A percentile compares a stretch with the other conserved stretches of the same genome.
Evolutionary conservation across 2,888 invertebrate species (phyloP).

Genomic region (Campoplex nolae): DNA sequence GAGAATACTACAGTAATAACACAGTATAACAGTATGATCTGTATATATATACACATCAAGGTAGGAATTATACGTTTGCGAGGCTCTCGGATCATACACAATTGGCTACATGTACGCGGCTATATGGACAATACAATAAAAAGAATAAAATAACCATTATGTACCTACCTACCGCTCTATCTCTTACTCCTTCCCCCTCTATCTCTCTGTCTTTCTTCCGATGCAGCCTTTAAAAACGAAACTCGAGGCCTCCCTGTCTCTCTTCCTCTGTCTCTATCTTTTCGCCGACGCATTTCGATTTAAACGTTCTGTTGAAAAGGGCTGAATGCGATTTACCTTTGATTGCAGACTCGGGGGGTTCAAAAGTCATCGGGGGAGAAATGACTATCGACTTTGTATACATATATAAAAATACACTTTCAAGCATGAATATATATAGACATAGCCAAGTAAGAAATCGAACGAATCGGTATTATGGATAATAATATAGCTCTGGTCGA

Average conservation of each 20-base stretch:
- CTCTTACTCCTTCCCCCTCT: not conserved
- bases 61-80: slow-evolving; percentile 67
- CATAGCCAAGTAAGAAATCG: slow-evolving; percentile 70
- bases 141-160: slow-evolving; percentile 66
- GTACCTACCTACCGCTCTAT: slow-evolving; percentile 28
- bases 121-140: slow-evolving; percentile 57
- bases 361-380: slow-evolving; percentile 75
- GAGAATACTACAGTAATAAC: slow-evolving; percentile 40
- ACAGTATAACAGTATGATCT: slow-evolving; percentile 6
- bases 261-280: slow-evolving; percentile 32
- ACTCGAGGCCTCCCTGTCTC: slow-evolving; percentile 10
- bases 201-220: slow-evolving; percentile 17
- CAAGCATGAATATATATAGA: slow-evolving; percentile 12
- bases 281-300: slow-evolving; percentile 75
- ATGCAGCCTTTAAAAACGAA: slow-evolving; percentile 60
- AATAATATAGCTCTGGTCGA: slow-evolving; percentile 74
- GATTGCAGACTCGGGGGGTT: slow-evolving; percentile 74
- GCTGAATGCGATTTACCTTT: slow-evolving; percentile 81
- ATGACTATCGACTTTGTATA: slow-evolving; percentile 76
- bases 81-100: slow-evolving; percentile 61
- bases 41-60: slow-evolving; percentile 26
- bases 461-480: slow-evolving; percentile 78
- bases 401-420: slow-evolving; percentile 15
- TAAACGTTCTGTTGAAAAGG: slow-evolving; percentile 79
- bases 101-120: slow-evolving; percentile 59